phyloP scores from a whole-genome alignment of 2,888 invertebrate species.

The Mylabris sibirica region DNA sequence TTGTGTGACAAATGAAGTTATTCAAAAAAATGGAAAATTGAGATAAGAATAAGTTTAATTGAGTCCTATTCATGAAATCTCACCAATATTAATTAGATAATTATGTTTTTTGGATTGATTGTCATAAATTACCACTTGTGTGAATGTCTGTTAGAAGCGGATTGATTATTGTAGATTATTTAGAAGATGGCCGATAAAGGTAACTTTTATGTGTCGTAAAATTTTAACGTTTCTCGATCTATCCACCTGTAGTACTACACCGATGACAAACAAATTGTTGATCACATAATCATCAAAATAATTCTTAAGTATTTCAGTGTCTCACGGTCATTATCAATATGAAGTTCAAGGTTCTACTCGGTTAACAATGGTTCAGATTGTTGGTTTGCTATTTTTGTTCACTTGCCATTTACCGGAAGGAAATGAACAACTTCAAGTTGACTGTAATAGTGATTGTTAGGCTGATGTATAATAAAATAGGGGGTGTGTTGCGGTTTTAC shows the following conservation, averaged over 20 bases:
- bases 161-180: slow-evolving; percentile 53
- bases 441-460: slow-evolving; percentile 51
- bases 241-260: slow-evolving; percentile 51
- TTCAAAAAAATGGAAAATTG: slow-evolving; percentile 41
- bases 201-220: slow-evolving; percentile 63
- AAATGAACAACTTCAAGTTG: slow-evolving; percentile 41
- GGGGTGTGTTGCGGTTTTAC: slow-evolving; percentile 55
- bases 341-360: slow-evolving; percentile 45
- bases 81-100: too few species aligned
- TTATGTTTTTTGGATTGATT: not conserved
- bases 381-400: not conserved
- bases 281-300: not conserved
- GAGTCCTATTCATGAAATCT: slow-evolving; percentile 18
- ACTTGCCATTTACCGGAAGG: slow-evolving; percentile 44
- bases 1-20: slow-evolving; percentile 39
- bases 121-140: slow-evolving; percentile 15
- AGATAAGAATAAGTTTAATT: slow-evolving; percentile 50
- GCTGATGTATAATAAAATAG: slow-evolving; percentile 55
- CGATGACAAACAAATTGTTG: slow-evolving; percentile 50
- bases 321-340: slow-evolving; percentile 9
- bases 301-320: too few species aligned
- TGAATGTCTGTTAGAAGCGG: slow-evolving; percentile 47
- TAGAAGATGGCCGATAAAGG: slow-evolving; percentile 60
- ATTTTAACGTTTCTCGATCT: slow-evolving; percentile 62
- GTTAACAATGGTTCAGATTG: not conserved